Evolutionary conservation across 2,113 vertebrate genomes (phyloP).

Genomic region (Pampusana beccarii): DNA sequence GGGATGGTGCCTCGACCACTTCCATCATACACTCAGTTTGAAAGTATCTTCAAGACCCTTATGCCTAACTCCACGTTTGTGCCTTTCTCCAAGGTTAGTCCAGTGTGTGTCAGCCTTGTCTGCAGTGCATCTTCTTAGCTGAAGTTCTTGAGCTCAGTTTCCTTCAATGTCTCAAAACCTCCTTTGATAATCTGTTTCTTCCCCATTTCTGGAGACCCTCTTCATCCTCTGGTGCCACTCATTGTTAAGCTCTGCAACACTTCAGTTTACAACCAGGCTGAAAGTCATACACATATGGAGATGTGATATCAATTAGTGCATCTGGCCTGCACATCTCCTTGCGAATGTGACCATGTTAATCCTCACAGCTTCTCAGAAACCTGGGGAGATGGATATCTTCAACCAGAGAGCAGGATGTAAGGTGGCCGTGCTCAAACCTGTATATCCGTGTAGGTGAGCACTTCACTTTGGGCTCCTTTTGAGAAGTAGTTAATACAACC

Average conservation of each 20-base stretch:
- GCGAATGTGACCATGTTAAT: background rate
- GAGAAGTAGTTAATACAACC: background rate
- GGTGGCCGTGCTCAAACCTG: background rate
- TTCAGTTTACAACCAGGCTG: background rate
- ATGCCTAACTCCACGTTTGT: background rate
- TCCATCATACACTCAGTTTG: no score
- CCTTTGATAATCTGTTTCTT: background rate
- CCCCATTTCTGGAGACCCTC: background rate
- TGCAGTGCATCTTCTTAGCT: background rate
- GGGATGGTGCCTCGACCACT: no score
- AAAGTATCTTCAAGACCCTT: background rate
- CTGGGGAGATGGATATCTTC: background rate
- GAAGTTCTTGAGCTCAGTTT: background rate
- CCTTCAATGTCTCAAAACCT: background rate
- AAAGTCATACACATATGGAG: background rate
- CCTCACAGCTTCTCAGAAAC: background rate
- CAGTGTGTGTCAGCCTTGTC: background rate
- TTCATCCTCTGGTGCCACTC: background rate
- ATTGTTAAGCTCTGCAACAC: background rate
- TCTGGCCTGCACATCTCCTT: background rate
- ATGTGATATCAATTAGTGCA: rapidly evolving
- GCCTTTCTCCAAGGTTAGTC: background rate
- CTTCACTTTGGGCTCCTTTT: background rate
- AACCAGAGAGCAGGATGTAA: background rate
- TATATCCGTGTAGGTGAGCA: rapidly evolving